Conservation (phyloP, 2,797 vertebrate species). For the Syncerus caffer region DNA sequence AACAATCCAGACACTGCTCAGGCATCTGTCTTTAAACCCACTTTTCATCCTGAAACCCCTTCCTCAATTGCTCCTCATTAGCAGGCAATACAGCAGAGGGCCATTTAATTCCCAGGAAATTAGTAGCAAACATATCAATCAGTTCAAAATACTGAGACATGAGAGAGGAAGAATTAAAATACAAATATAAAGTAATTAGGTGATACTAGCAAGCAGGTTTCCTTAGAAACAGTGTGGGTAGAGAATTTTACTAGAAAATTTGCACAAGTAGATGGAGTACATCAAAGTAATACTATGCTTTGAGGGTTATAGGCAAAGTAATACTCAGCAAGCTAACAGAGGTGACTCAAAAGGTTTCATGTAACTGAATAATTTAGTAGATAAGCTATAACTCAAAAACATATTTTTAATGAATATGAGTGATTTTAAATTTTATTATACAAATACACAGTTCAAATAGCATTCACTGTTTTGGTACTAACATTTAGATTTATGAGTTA, state of each 20-base stretch:
- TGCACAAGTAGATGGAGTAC: background rate
- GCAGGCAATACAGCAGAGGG: background rate
- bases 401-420: background rate
- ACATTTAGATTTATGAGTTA: constrained; percentile 14
- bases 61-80: background rate
- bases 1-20: background rate
- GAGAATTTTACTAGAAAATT: background rate
- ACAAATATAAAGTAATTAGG: background rate
- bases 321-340: background rate
- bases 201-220: background rate
- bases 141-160: background rate
- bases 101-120: background rate
- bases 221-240: background rate
- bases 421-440: background rate
- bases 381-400: background rate
- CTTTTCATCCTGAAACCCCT: background rate
- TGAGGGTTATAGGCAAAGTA: background rate
- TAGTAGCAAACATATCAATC: background rate
- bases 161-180: background rate
- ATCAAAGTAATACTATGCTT: background rate
- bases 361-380: background rate
- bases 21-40: background rate
- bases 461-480: background rate
- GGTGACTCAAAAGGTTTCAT: background rate
- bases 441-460: constrained; percentile 11